Base-by-base conservation (phyloP, 1,140 invertebrate genomes). In the Bombus waltoni region DNA sequence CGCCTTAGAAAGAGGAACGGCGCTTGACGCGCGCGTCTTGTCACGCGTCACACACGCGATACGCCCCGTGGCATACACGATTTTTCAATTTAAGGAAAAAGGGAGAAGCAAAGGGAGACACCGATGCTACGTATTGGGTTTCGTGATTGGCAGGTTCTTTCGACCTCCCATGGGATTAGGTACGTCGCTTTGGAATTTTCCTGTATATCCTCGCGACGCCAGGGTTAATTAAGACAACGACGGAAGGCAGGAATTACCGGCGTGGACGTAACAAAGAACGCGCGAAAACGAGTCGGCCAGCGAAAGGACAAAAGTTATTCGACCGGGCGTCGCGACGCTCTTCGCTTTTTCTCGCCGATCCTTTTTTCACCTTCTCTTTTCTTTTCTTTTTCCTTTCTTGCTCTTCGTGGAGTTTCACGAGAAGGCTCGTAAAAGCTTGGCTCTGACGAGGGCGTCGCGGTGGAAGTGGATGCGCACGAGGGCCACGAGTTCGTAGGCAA, bases 41-140 rank as follows among this genome's bases (percentile, higher is more conserved):
- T 81, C 76, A 81, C 89, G 83, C 88, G 47, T 83, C 76, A 73
- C 75, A 65, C 71, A 53, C 71, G 76, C 40, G 66, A 66, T 28
- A 62, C 83, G 59, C 83, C 84, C 81, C 62, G 66, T 44, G 71
- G 71, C 74, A 22, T 25, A 93, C 92, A 93, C 79, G 92, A 78
- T 87, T 93, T 92, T 92, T 91, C 91, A 90, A 93, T 93, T 92
- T 73, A 66, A 74, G 65, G 66, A 9, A 68, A 68, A 38, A 68
- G 3, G 22, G 10, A 35, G 32, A 35, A 35, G n/a, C 18, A 22
- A 66, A 66, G 32, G 15, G 15, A 66, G 65, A 22, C 6, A 66
- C 6, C 6, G 32, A 66, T n/a, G 6, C 13, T 8, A 9, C 1
- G 8, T 38, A 35, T 38, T 40, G 66, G 35, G 8, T 47, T 15